Evolutionary conservation across 2,888 invertebrate genomes (phyloP), one percentile per base, ranked within the genome.

Genomic region (Scaptomyza flava): DNA sequence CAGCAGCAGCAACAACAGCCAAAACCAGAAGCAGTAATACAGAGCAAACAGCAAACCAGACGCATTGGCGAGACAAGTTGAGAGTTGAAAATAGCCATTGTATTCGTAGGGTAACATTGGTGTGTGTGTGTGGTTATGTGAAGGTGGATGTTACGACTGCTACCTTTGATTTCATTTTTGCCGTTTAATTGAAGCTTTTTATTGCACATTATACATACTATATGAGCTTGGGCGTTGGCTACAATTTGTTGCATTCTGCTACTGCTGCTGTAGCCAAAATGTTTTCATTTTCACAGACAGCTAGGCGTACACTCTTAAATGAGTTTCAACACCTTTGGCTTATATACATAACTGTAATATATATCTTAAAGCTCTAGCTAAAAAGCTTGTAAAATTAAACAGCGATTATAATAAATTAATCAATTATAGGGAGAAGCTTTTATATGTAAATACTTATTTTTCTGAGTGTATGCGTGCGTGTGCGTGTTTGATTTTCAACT

Each of bases 161-260:
- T 80, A 81, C 79, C 76, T 87, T 79, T 85, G 76, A 82, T 79
- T 81, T 77, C 70, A 72, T 81, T 72, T 74, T 70, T 72, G 71
- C 70, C 67, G 52, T 71, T 79, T 87, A 87, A 85, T 87, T 87
- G 79, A 72, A 81, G 82, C 81, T 81, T 84, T 84, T 87, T 81
- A 80, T 79, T 77, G 60, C 81, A 66, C 72, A 79, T 75, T 68
- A 77, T 50, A 57, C 61, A 58, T 63, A 57, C 20, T 60, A 47
- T 59, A 42, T 59, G 61, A 56, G 45, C 17, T 36, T 58, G 72
- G 57, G 59, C 34, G 56, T 42, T 31, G 57, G 53, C 68, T 34
- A 58, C 62, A 60, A 42, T 53, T 47, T 53, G 31, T 11, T 41
- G 36, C 30, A 63, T 34, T 30, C 14, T 30, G 46, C 42, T 20